These are phyloP conservation scores for Stegostoma tigrinum DNA, from an alignment of 2,113 vertebrate genomes.

Conservation along the genomic window DNA sequence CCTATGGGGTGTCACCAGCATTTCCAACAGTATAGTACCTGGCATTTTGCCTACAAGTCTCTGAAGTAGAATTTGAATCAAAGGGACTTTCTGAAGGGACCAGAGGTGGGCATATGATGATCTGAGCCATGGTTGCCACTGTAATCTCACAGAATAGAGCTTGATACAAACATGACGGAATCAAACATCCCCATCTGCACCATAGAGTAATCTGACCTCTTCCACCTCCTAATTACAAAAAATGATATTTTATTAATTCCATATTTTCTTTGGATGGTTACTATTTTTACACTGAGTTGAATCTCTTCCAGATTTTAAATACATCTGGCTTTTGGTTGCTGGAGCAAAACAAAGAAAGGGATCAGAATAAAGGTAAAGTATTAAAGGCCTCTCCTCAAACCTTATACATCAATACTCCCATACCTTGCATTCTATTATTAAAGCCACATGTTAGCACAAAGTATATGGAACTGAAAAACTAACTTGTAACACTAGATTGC, in stretches of 20 bases:
- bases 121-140: background rate
- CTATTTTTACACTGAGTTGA: slow-evolving; percentile 15
- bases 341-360: background rate
- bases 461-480: background rate
- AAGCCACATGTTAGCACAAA: slow-evolving; percentile 24
- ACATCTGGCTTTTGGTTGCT: background rate
- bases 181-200: background rate
- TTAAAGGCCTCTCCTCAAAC: background rate
- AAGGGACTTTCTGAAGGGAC: background rate
- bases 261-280: background rate
- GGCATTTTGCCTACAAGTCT: background rate
- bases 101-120: background rate
- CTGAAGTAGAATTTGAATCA: background rate
- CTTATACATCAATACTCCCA: background rate
- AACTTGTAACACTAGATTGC: slow-evolving; percentile 28
- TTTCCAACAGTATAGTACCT: background rate
- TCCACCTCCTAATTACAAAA: background rate
- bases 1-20: no score
- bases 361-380: background rate
- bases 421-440: background rate
- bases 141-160: background rate
- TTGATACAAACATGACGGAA: background rate
- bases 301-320: slow-evolving; percentile 22
- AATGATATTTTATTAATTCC: slow-evolving; percentile 27
- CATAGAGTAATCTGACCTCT: background rate